phyloP scores from a whole-genome alignment of 2,888 invertebrate species.

The Leuctra nigra region DNA sequence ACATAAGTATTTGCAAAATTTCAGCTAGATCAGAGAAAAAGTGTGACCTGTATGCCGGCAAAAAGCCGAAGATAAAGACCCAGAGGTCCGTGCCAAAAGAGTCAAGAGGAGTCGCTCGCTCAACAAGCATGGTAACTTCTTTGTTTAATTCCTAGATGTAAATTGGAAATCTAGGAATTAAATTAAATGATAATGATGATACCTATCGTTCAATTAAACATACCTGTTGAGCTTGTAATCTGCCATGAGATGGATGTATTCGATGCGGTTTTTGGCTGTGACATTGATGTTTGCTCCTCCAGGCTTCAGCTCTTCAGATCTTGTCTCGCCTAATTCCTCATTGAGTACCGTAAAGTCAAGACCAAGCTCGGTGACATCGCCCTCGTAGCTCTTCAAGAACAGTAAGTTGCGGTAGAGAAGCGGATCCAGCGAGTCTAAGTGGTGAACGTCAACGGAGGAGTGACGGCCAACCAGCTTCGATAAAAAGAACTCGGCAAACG shows the following conservation, averaged over 20 bases:
- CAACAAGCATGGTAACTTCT: too few relatives aligned
- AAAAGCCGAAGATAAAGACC: too few relatives aligned
- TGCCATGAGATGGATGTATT: constrained; percentile 94
- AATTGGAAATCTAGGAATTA: too few relatives aligned
- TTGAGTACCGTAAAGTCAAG: constrained; percentile 90
- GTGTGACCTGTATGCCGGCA: too few relatives aligned
- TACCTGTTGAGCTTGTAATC: constrained; percentile 84
- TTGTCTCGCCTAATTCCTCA: constrained; percentile 82
- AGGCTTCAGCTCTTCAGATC: constrained; percentile 84
- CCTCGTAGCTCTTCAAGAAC: constrained; percentile 75
- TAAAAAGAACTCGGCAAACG: constrained; percentile 93
- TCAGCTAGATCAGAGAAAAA: too few relatives aligned
- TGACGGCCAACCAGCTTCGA: constrained; percentile 76
- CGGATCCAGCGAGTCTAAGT: constrained; percentile 88
- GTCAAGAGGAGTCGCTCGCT: too few relatives aligned
- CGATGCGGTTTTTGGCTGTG: constrained; percentile 85
- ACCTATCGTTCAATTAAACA: too few relatives aligned
- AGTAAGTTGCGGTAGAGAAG: constrained; percentile 85
- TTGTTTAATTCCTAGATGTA: too few relatives aligned
- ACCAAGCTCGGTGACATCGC: constrained; percentile 81
- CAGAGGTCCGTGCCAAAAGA: too few relatives aligned
- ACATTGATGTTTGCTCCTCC: constrained; percentile 87
- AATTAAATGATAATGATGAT: too few relatives aligned
- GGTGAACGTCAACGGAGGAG: constrained; percentile 79
- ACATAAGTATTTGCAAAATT: too few relatives aligned